Evolutionary conservation across 64 coral and sea anemone genomes (phyloP).

Genomic region (Hydrozoanthus tunicans): DNA sequence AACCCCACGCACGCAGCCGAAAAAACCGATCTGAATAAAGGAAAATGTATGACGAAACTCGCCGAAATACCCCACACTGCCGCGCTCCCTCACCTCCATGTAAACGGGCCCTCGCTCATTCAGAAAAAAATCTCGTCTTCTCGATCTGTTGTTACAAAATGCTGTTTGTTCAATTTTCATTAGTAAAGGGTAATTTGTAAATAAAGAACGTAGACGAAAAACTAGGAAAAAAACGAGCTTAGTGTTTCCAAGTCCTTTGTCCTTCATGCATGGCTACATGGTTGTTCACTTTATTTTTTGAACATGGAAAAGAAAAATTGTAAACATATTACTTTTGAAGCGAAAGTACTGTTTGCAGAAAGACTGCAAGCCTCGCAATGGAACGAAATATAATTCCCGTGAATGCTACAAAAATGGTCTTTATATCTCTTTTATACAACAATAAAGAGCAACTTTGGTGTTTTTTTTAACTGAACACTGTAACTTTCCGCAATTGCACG

Average conservation of each 20-base stretch:
- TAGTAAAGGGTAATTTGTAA: no score
- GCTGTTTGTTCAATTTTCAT: no score
- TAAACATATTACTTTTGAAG: not conserved
- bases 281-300: not conserved
- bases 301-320: not conserved
- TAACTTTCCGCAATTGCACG: not conserved
- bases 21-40: no score
- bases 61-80: no score
- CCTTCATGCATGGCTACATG: not conserved
- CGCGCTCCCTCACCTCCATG: no score
- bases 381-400: slow-evolving; percentile 4
- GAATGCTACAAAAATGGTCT: not conserved
- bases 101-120: no score
- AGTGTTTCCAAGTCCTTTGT: not conserved
- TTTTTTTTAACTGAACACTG: not conserved
- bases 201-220: not conserved
- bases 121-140: no score
- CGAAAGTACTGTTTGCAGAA: not conserved
- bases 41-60: no score
- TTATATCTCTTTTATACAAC: not conserved
- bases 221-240: not conserved
- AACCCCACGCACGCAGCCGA: no score
- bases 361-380: not conserved
- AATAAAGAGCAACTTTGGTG: slow-evolving; percentile 4
- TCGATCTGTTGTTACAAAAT: no score